phyloP scores from a whole-genome alignment of 92 coral and sea anemone genomes.

The Paramuricea clavata region DNA sequence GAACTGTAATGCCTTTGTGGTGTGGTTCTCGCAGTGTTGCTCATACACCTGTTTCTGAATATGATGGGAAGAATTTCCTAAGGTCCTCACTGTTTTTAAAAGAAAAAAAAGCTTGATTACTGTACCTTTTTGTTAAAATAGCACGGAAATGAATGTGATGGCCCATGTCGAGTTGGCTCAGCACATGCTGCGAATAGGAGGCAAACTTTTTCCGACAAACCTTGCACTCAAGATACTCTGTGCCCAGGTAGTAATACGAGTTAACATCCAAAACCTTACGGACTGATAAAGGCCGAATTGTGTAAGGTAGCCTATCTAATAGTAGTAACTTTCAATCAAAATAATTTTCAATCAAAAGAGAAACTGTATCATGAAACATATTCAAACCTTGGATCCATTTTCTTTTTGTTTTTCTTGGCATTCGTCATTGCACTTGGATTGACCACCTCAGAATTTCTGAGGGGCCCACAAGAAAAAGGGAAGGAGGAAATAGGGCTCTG shows the following conservation, averaged over 20 bases:
- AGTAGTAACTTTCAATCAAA: neutral
- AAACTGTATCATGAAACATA: neutral
- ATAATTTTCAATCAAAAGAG: neutral
- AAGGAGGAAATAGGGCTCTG: conserved; percentile 14
- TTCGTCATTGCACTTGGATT: neutral
- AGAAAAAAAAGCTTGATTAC: neutral
- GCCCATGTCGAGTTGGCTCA: conserved; percentile 38
- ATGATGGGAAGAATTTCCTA: conserved; percentile 27
- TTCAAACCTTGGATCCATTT: conserved; percentile 21
- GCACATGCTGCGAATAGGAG: conserved; percentile 22
- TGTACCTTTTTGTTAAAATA: conserved; percentile 28
- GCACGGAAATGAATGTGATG: conserved; percentile 29
- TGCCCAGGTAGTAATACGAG: conserved; percentile 9
- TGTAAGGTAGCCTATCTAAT: neutral
- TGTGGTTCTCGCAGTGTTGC: conserved; percentile 24
- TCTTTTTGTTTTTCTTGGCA: conserved; percentile 18
- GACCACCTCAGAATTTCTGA: conserved; percentile 27
- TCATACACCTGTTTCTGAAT: neutral
- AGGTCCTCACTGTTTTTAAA: neutral
- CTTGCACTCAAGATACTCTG: conserved; percentile 29
- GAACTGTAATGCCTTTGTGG: conserved; percentile 10
- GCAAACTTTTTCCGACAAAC: conserved; percentile 20
- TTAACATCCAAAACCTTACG: conserved; percentile 14
- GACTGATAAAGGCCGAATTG: conserved; percentile 26
- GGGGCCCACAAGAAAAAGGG: conserved; percentile 44